These are phyloP conservation scores for Leptinotarsa tumamoca DNA, from an alignment of 2,888 invertebrate species.

Conservation along the genomic window DNA sequence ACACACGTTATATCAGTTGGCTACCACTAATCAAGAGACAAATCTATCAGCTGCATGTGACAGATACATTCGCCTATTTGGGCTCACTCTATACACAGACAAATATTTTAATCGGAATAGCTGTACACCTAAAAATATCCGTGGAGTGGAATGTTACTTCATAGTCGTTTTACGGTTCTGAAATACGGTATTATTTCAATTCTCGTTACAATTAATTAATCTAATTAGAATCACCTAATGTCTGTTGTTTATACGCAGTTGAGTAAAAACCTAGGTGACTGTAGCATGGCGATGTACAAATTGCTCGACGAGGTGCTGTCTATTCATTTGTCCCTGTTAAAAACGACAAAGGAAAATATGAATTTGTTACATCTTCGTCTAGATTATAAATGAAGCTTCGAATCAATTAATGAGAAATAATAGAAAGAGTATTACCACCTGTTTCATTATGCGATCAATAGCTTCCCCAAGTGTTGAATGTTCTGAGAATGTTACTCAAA, in stretches of 20 bases:
- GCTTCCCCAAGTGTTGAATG: too few relatives aligned
- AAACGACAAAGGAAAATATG: neutral
- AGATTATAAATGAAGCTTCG: neutral
- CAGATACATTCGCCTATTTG: neutral
- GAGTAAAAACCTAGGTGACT: conserved; percentile 23
- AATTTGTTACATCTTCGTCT: neutral
- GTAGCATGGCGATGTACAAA: neutral
- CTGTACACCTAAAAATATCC: conserved; percentile 25
- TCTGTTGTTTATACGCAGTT: conserved; percentile 31
- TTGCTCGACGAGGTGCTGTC: neutral
- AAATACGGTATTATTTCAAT: conserved; percentile 34
- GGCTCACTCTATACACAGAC: neutral
- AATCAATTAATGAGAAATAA: too few relatives aligned
- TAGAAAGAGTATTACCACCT: too few relatives aligned
- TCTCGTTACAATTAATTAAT: conserved; percentile 25
- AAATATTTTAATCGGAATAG: conserved; percentile 10
- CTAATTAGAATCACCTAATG: conserved; percentile 29
- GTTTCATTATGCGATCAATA: too few relatives aligned
- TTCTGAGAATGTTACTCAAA: too few relatives aligned
- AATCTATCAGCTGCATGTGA: neutral
- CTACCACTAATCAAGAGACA: neutral
- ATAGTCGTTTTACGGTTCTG: conserved; percentile 30
- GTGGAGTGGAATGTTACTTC: conserved; percentile 24
- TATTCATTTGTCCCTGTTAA: too few relatives aligned
- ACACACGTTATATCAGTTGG: neutral